phyloP scores from a whole-genome alignment of 2,113 vertebrate species.

The Pardalotus punctatus region DNA sequence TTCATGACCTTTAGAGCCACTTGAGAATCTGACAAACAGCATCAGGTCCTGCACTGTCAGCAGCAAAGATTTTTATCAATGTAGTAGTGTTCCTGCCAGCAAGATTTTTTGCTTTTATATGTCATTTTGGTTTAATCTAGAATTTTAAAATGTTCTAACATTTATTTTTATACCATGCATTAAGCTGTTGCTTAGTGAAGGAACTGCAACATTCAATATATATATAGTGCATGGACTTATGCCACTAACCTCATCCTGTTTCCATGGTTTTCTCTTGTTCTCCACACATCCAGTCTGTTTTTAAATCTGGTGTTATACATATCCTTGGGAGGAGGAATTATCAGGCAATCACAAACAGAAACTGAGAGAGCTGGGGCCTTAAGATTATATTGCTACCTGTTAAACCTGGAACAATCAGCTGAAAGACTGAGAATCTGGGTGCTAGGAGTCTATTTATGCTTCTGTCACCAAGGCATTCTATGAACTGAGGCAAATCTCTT shows the following conservation, averaged over 20 bases:
- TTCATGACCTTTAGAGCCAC: conserved; percentile 32
- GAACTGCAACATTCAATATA: neutral
- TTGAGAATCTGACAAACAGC: conserved; percentile 11
- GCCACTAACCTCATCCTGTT: conserved; percentile 41
- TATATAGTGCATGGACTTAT: conserved; percentile 25
- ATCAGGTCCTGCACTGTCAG: neutral
- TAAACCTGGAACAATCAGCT: neutral
- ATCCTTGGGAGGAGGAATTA: neutral
- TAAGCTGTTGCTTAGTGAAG: conserved; percentile 39
- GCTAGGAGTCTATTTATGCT: neutral
- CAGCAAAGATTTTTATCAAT: conserved; percentile 26
- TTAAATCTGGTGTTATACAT: neutral
- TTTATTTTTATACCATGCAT: conserved; percentile 8
- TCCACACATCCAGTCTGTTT: neutral
- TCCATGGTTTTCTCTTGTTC: conserved; percentile 59
- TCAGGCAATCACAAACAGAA: neutral
- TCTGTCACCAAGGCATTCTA: neutral
- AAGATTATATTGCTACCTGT: neutral
- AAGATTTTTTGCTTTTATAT: neutral
- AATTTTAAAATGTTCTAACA: neutral
- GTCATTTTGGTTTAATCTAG: neutral
- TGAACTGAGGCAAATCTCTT: neutral
- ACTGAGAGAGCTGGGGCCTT: neutral
- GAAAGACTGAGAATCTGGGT: neutral
- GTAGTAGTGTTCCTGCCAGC: neutral